Evolutionary conservation across 2,797 vertebrate genomes (phyloP).

Genomic region (Manis pentadactyla): DNA sequence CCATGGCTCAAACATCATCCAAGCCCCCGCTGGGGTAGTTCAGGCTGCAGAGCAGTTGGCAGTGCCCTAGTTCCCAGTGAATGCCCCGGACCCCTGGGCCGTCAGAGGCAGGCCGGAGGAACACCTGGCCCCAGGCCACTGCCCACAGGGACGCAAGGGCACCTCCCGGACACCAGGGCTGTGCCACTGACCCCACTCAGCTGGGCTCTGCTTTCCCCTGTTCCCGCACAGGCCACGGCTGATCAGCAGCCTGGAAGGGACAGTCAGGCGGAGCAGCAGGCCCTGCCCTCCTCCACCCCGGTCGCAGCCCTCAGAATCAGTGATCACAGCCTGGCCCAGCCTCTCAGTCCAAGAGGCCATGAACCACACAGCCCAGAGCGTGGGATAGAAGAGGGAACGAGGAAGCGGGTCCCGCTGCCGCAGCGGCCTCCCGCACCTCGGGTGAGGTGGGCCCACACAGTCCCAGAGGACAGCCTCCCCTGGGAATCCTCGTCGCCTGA

Average conservation of each 20-base stretch:
- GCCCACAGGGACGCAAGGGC: slow-evolving; percentile 65
- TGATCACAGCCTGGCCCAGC: background rate
- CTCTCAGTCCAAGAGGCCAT: slow-evolving; percentile 68
- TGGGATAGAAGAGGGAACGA: slow-evolving; percentile 74
- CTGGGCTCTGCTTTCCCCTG: slow-evolving; percentile 80
- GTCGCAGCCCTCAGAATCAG: slow-evolving; percentile 26
- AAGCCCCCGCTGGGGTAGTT: slow-evolving; percentile 62
- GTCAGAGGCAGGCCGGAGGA: slow-evolving; percentile 81
- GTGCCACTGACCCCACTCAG: slow-evolving; percentile 81
- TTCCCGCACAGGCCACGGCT: slow-evolving; percentile 66
- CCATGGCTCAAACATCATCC: slow-evolving; percentile 64
- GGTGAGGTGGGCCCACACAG: slow-evolving; percentile 54
- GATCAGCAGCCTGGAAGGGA: slow-evolving; percentile 23
- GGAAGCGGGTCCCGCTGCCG: slow-evolving; percentile 65
- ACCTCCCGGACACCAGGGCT: slow-evolving; percentile 78
- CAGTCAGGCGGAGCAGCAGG: slow-evolving; percentile 55
- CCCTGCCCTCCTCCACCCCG: slow-evolving; percentile 11
- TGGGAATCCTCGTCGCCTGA: background rate
- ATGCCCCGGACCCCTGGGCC: slow-evolving; percentile 85
- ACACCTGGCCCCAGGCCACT: slow-evolving; percentile 71
- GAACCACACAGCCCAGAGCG: slow-evolving; percentile 79
- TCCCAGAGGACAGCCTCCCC: slow-evolving; percentile 59
- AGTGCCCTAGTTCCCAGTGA: slow-evolving; percentile 77
- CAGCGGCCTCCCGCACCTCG: slow-evolving; percentile 72
- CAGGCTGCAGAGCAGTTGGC: slow-evolving; percentile 38